Evolutionary conservation across 2,888 invertebrate genomes (phyloP).

Genomic region (Luperina nickerlii): DNA sequence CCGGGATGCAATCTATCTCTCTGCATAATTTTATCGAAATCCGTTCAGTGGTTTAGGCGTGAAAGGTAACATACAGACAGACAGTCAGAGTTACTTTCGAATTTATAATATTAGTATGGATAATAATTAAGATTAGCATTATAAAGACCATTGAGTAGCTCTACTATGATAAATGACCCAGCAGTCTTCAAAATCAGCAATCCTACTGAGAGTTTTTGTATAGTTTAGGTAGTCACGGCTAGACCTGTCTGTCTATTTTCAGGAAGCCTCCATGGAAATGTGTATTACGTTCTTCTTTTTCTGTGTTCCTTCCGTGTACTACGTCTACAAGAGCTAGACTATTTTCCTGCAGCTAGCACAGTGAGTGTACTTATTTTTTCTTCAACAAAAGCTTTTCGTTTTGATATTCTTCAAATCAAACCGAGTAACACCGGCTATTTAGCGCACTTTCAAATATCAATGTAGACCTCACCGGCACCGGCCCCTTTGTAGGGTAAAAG

Average conservation of each 20-base stretch:
- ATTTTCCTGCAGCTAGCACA: neutral
- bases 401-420: constrained; percentile 17
- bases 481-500: constrained; percentile 68
- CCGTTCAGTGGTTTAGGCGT: too few species aligned
- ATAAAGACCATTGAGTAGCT: neutral
- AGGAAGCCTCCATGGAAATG: neutral
- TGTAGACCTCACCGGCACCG: constrained; percentile 27
- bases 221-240: too few species aligned
- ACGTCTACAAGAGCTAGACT: neutral
- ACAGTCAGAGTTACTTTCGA: too few species aligned
- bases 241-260: neutral
- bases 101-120: too few species aligned
- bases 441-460: constrained; percentile 31
- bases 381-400: neutral
- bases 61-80: too few species aligned
- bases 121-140: neutral
- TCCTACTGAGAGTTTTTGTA: neutral
- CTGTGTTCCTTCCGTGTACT: neutral
- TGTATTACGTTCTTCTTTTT: neutral
- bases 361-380: neutral
- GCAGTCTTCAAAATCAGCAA: neutral
- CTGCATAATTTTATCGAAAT: too few species aligned
- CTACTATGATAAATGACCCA: neutral
- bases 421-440: neutral
- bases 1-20: too few species aligned